Percentiles rank a stretch among this genome's conserved stretches.
Evolutionary conservation across 2,797 vertebrate species (phyloP).

Genomic region (Capromys pilorides): DNA sequence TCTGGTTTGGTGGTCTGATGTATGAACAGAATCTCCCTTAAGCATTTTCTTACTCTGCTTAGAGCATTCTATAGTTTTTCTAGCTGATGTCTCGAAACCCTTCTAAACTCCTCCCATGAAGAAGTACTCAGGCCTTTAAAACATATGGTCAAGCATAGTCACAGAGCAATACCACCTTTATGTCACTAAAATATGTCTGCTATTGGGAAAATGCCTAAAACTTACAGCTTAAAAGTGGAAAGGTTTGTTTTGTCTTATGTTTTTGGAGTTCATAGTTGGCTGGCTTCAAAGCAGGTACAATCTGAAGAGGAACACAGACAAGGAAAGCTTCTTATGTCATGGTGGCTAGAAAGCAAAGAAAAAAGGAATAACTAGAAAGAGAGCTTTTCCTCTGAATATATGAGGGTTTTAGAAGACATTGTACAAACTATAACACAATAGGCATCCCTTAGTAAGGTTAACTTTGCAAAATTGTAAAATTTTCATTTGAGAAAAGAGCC

Average conservation of each 20-base stretch:
- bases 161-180: not conserved
- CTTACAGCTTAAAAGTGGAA: not conserved
- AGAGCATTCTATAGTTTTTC: not conserved
- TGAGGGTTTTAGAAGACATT: not conserved
- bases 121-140: not conserved
- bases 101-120: not conserved
- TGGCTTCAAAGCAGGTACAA: not conserved
- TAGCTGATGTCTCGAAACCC: not conserved
- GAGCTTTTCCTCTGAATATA: not conserved
- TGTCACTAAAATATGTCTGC: not conserved
- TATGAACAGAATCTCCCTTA: not conserved
- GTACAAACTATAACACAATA: not conserved
- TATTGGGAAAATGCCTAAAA: not conserved
- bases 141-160: not conserved
- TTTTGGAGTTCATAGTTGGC: not conserved
- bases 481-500: not conserved
- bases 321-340: not conserved
- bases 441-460: not conserved
- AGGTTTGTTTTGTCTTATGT: not conserved
- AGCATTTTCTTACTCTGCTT: not conserved
- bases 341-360: not conserved
- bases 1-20: not conserved
- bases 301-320: not conserved
- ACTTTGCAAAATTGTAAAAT: not conserved
- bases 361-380: not conserved